Evolutionary conservation across 2,888 invertebrate genomes (phyloP), one percentile per base, ranked within the genome.

Genomic region (Drosophila parthenogenetica): DNA sequence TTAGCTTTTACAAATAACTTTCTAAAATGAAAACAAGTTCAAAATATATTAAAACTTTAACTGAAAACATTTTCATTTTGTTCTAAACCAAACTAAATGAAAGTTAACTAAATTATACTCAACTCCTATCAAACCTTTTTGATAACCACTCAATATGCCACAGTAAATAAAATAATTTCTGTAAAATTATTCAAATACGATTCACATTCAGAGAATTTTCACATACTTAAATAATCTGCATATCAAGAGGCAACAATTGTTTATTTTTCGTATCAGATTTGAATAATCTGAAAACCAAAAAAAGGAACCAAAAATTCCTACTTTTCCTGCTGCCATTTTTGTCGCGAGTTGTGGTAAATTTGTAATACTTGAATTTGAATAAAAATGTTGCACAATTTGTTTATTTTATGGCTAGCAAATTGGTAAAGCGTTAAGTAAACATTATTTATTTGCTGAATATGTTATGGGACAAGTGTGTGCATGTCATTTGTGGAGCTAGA

Each of bases 371-470:
- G 37, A 55, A 51, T 53, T 39, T 29, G 45, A 59, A 55, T 55
- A 57, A 46, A 50, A 67, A 67, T 53, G 46, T 43, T 40, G 67
- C 57, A 43, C 60, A 65, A 68, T 70, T 70, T 79, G 73, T 79
- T 79, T 70, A 50, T 48, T 70, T 63, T 57, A 69, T 69, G 72
- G 63, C 19, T 67, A 50, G 51, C 59, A 77, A 71, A 69, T 81
- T 62, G 71, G 68, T 64, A 73, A 68, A 72, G 54, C 66, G 66
- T 73, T 68, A 69, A 77, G 67, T 70, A 69, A 81, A 73, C 69
- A 67, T 66, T 49, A 79, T 80, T 76, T 75, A 80, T 80, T 67
- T 67, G 62, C 51, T 22, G 50, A 49, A 54, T 68, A 59, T 70
- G 60, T 64, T 66, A 50, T 11, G 37, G 25, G 25, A 10, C 61